Percentiles rank a stretch among this genome's conserved stretches.
phyloP scores from a whole-genome alignment of 2,113 vertebrate genomes.

The Gulo gulo region DNA sequence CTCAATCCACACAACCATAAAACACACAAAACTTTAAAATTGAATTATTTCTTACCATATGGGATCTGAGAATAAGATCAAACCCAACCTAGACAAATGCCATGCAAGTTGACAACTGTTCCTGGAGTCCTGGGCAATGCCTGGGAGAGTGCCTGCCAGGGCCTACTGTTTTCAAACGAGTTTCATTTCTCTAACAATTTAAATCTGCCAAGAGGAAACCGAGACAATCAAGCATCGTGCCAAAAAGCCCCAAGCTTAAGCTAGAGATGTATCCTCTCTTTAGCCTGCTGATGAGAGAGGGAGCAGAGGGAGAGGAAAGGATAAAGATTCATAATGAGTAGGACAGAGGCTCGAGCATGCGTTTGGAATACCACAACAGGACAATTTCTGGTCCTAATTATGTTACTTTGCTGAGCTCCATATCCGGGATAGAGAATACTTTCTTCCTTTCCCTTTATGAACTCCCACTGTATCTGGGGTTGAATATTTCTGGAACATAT shows the following conservation, averaged over 20 bases:
- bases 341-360: constrained; percentile 8
- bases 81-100: constrained; percentile 59
- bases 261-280: constrained; percentile 63
- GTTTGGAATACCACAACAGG: constrained; percentile 15
- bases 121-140: constrained; percentile 65
- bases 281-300: constrained; percentile 62
- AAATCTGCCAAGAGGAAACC: constrained; percentile 46
- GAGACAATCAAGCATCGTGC: constrained; percentile 64
- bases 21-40: constrained; percentile 34
- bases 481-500: not conserved
- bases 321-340: constrained; percentile 36
- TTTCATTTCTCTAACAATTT: constrained; percentile 75
- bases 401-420: not conserved
- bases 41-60: constrained; percentile 70
- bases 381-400: not conserved
- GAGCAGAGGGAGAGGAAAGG: constrained; percentile 41
- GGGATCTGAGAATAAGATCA: constrained; percentile 72
- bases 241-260: constrained; percentile 73
- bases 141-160: constrained; percentile 20
- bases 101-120: constrained; percentile 46
- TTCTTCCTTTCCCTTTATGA: not conserved
- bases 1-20: constrained; percentile 12
- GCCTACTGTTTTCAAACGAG: constrained; percentile 70
- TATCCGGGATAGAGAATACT: not conserved
- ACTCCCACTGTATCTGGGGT: not conserved